Percentiles rank a stretch among this genome's conserved stretches.
Conservation (phyloP, 1,140 invertebrate genomes). For the Cherax destructor region DNA sequence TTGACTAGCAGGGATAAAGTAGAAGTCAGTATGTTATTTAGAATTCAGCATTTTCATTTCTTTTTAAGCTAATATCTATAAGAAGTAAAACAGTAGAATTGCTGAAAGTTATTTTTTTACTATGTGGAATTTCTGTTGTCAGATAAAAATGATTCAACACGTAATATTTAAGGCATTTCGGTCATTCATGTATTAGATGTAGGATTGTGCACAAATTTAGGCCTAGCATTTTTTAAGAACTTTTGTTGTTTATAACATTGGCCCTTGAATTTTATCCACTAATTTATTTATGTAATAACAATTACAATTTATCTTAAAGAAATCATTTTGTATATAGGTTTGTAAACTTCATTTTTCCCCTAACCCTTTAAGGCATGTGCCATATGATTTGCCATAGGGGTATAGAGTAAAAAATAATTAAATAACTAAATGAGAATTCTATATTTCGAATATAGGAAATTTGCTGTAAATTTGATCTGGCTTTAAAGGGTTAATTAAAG, state of each 20-base stretch:
- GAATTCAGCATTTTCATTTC: neutral
- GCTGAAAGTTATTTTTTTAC: neutral
- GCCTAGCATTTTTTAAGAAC: neutral
- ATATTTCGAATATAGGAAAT: no score
- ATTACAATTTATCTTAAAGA: neutral
- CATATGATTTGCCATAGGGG: no score
- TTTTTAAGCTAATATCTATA: neutral
- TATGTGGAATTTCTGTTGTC: neutral
- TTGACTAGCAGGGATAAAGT: neutral
- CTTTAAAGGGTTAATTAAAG: no score
- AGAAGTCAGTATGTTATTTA: neutral
- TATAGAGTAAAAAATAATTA: no score
- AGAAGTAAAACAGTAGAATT: neutral
- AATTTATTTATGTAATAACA: neutral
- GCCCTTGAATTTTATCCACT: neutral
- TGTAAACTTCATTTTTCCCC: no score
- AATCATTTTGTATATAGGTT: neutral
- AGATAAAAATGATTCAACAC: neutral
- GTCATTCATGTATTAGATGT: neutral
- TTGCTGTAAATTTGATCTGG: no score
- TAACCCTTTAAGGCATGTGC: no score
- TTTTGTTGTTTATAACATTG: neutral
- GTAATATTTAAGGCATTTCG: neutral
- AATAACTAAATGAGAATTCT: no score
- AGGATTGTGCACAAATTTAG: slow-evolving; percentile 19